Percentiles rank a stretch among this genome's conserved stretches.
These are phyloP conservation scores for Endomychus coccineus DNA, from an alignment of 2,888 invertebrate genomes.

Conservation along the genomic window DNA sequence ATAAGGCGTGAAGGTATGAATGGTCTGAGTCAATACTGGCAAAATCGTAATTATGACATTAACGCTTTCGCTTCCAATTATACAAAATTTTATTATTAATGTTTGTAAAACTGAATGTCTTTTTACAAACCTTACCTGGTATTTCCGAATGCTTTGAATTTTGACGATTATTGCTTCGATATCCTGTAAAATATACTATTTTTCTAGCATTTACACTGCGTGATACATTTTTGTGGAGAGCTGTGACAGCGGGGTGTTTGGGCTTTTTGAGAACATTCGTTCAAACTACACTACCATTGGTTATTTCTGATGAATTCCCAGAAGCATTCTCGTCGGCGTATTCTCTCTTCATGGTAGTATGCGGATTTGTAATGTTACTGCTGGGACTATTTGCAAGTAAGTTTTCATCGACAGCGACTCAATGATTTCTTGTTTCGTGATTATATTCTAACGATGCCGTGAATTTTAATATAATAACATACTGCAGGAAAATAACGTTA, in stretches of 20 bases:
- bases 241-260: constrained; percentile 53
- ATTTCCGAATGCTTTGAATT: too few species aligned
- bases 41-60: too few species aligned
- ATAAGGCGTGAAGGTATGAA: too few species aligned
- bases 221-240: constrained; percentile 51
- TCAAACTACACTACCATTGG: constrained; percentile 62
- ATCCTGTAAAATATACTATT: constrained; percentile 1
- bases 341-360: constrained; percentile 64
- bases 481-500: constrained; percentile 20
- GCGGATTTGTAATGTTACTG: constrained; percentile 59
- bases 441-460: too few species aligned
- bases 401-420: too few species aligned
- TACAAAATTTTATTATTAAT: too few species aligned
- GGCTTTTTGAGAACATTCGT: constrained; percentile 65
- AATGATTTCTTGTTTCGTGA: too few species aligned
- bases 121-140: too few species aligned
- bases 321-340: constrained; percentile 66
- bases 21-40: too few species aligned
- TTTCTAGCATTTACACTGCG: constrained; percentile 53
- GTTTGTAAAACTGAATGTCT: too few species aligned
- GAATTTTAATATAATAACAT: constrained; percentile 11
- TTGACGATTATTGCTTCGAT: too few species aligned
- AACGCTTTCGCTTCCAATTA: too few species aligned
- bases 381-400: constrained; percentile 63
- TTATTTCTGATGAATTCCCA: constrained; percentile 61